Base-by-base conservation (phyloP, 2,888 invertebrate genomes). In the Sylvicola cinctus region DNA sequence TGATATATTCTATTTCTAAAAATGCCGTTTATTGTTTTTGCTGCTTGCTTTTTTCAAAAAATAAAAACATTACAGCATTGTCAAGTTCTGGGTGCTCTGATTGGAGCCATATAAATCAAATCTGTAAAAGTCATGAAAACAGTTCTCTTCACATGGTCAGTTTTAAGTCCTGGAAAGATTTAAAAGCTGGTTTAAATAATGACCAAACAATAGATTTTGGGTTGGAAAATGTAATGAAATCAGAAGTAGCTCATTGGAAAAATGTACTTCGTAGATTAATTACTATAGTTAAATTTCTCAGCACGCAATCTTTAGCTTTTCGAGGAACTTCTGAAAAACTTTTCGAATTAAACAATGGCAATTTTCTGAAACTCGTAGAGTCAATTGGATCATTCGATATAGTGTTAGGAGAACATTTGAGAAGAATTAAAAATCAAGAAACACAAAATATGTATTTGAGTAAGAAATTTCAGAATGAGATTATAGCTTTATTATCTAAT, bases 361-460 rank as follows among this genome's bases (percentile, higher is more conserved):
- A 11, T 34, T 37, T 31, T 37, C 16, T 32, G 27, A 25, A 39
- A 16, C 27, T 37, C 7, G 28, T 37, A 13, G 29, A 37, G 23
- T 29, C 31, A 27, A 14, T 35, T 16, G 34, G 26, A 11, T 29
- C 31, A 32, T 32, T 33, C 16, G 39, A 37, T 23, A 28, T 27
- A 17, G 36, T 38, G n/a, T 17, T 39, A 34, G 31, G 29, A 10
- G 36, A 32, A 10, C 11, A 27, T 27, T 27, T 27, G 13, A 27
- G 8, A 13, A 4, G 27, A 5, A 27, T 27, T 27, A 27, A 4
- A 3, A 8, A 10, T 31, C 33, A 36, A 28, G 35, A 35, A 31
- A 38, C 34, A 13, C 32, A 34, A 28, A 36, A 36, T 16, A 32
- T 12, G 14, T 37, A 39, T 30, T 25, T 39, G 3, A 36, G 33